phyloP scores from a whole-genome alignment of 2,797 vertebrate species.

The Sebastes glaucus region DNA sequence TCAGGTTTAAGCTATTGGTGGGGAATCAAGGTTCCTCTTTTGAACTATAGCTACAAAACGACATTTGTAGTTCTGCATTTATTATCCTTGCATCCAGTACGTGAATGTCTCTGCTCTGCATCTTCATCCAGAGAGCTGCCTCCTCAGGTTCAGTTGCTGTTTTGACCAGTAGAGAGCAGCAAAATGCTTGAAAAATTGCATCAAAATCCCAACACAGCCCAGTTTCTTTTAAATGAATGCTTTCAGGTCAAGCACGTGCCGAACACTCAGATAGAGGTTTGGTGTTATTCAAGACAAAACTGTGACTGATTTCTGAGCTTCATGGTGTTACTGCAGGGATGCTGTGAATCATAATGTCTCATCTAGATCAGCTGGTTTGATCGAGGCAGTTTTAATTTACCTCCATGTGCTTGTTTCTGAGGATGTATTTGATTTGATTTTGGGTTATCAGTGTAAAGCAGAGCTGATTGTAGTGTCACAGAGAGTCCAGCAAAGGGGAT shows the following conservation, averaged over 20 bases:
- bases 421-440: neutral
- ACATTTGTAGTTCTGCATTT: neutral
- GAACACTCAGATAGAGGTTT: conserved; percentile 50
- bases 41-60: neutral
- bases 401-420: neutral
- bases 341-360: neutral
- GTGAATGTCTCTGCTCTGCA: conserved; percentile 2
- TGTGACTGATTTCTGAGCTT: neutral
- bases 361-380: neutral
- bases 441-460: neutral
- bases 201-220: conserved; percentile 65
- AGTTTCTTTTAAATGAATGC: conserved; percentile 76
- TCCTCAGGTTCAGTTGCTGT: conserved; percentile 24
- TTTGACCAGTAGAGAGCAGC: conserved; percentile 67
- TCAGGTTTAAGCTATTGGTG: neutral
- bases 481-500: conserved; percentile 10
- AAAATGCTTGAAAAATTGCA: conserved; percentile 20
- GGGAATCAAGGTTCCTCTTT: neutral
- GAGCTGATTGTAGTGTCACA: conserved; percentile 18
- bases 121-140: neutral
- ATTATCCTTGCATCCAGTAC: neutral
- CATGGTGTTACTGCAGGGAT: neutral
- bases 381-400: neutral
- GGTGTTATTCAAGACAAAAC: conserved; percentile 70
- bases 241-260: conserved; percentile 75